These are phyloP conservation scores for Sylvietta virens DNA, from an alignment of 2,113 vertebrate species.

Conservation along the genomic window DNA sequence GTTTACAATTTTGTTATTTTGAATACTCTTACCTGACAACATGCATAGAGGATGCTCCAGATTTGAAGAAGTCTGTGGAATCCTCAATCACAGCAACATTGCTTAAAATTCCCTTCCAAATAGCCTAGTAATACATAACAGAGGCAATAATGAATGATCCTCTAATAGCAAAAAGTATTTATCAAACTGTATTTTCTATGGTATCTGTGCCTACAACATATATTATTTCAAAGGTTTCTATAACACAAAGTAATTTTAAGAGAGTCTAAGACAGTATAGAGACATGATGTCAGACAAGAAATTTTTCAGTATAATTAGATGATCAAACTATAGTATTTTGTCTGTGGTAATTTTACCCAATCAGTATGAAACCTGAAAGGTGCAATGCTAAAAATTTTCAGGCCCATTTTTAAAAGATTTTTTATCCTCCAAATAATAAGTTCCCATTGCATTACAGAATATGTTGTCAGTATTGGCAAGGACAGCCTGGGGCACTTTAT, in stretches of 20 bases:
- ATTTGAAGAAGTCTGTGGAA: slow-evolving; percentile 84
- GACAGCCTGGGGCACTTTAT: background rate
- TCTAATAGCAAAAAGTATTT: background rate
- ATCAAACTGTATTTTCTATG: background rate
- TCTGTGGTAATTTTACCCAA: background rate
- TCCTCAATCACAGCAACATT: slow-evolving; percentile 75
- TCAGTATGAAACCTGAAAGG: background rate
- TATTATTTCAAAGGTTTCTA: background rate
- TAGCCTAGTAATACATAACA: slow-evolving; percentile 51
- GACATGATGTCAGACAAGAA: background rate
- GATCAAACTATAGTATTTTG: background rate
- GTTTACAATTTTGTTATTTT: background rate
- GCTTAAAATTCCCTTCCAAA: slow-evolving; percentile 83
- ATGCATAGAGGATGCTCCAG: slow-evolving; percentile 84
- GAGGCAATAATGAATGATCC: background rate
- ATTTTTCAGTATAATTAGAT: background rate
- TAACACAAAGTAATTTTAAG: background rate
- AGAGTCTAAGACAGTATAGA: background rate
- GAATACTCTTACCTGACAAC: slow-evolving; percentile 75
- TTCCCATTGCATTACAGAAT: background rate
- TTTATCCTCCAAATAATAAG: background rate
- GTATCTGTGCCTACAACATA: background rate
- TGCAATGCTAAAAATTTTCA: background rate
- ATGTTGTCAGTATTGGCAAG: background rate
- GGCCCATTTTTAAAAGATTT: background rate